A percentile compares a stretch with the other conserved stretches of the same genome.
phyloP scores from a whole-genome alignment of 2,113 vertebrate species.

The Cricetomys ansorgei region DNA sequence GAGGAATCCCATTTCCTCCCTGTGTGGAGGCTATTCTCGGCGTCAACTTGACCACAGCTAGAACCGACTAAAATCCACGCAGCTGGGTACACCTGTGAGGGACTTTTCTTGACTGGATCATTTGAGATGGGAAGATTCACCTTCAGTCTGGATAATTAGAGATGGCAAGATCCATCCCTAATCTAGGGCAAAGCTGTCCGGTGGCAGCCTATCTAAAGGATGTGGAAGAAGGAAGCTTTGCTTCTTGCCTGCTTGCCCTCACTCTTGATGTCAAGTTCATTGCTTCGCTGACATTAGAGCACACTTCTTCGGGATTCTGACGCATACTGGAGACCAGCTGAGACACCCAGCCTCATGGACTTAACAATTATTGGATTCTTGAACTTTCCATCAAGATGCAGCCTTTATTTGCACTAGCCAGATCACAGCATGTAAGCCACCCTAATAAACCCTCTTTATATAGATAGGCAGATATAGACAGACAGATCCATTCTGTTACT shows the following conservation, averaged over 20 bases:
- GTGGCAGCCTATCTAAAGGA: not conserved
- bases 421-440: not conserved
- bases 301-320: not conserved
- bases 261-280: not conserved
- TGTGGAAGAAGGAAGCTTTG: not conserved
- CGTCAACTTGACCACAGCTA: not conserved
- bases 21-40: not conserved
- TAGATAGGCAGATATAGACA: accelerated
- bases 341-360: not conserved
- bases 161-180: not conserved
- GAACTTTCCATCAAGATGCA: too few relatives aligned
- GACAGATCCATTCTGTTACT: too few relatives aligned
- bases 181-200: not conserved
- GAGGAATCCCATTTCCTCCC: not conserved
- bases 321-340: not conserved
- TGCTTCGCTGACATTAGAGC: not conserved
- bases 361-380: not conserved
- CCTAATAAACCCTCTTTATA: not conserved
- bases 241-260: not conserved
- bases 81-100: too few relatives aligned
- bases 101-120: too few relatives aligned
- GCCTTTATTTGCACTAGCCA: not conserved
- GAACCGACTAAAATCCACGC: not conserved
- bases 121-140: too few relatives aligned
- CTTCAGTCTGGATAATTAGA: not conserved